Evolutionary conservation across 2,888 invertebrate genomes (phyloP).

Genomic region (Apotomis betuletana): DNA sequence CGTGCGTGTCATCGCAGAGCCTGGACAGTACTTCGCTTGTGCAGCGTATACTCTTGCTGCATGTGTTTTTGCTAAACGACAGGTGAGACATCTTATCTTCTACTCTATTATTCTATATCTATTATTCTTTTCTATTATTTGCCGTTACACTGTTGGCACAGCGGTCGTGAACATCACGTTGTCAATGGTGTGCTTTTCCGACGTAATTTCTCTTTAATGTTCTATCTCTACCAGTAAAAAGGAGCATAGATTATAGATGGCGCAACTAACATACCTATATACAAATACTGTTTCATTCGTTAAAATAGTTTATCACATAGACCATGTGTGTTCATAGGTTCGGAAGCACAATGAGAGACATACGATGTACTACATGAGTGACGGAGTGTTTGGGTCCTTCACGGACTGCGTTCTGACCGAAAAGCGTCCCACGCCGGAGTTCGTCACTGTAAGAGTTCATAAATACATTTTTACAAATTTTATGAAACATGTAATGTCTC

Average conservation of each 20-base stretch:
- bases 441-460: neutral
- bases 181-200: too few relatives aligned
- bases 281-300: neutral
- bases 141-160: too few relatives aligned
- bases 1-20: slow-evolving; percentile 96
- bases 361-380: slow-evolving; percentile 13
- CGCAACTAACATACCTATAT: too few relatives aligned
- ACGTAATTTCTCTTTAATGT: too few relatives aligned
- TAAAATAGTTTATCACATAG: neutral
- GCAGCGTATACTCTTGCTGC: slow-evolving; percentile 96
- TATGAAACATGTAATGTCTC: too few relatives aligned
- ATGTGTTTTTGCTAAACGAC: slow-evolving; percentile 87
- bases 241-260: neutral
- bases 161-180: too few relatives aligned
- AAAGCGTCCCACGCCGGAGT: neutral
- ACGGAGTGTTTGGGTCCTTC: slow-evolving; percentile 12
- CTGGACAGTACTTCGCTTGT: slow-evolving; percentile 97
- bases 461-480: neutral
- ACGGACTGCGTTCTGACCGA: neutral
- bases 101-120: neutral
- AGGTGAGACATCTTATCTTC: slow-evolving; percentile 50
- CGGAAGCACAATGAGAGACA: neutral
- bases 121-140: too few relatives aligned
- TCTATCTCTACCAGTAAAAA: too few relatives aligned
- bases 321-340: neutral